These are phyloP conservation scores for Eulimnadia texana DNA, from an alignment of 1,140 invertebrate species.

Conservation along the genomic window DNA sequence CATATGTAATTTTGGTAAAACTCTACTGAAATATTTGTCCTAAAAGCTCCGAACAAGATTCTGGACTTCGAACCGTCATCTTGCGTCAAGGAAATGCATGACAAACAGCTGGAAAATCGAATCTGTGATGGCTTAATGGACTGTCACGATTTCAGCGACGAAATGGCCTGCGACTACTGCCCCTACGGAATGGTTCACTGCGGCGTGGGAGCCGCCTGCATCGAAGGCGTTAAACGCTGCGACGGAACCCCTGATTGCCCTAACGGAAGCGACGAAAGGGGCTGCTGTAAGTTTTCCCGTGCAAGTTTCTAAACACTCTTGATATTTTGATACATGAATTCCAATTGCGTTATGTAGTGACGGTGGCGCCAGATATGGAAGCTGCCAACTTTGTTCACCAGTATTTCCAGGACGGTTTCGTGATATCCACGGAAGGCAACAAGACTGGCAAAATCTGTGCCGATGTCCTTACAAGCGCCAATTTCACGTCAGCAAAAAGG, in stretches of 20 bases:
- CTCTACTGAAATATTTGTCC: not conserved
- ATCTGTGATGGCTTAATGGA: conserved; percentile 75
- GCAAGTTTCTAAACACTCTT: no score
- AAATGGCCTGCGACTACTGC: conserved; percentile 41
- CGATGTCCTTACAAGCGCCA: conserved; percentile 45
- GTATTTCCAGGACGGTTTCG: conserved; percentile 49
- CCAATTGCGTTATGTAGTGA: conserved; percentile 42
- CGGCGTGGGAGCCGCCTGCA: conserved; percentile 54
- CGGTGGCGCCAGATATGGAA: conserved; percentile 45
- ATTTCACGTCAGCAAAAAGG: conserved; percentile 32
- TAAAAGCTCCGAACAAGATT: conserved; percentile 18
- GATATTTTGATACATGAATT: no score
- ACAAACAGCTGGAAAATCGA: conserved; percentile 49
- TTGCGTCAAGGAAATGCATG: conserved; percentile 19
- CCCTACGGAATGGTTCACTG: conserved; percentile 52
- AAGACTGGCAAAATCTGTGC: conserved; percentile 63
- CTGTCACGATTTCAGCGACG: conserved; percentile 67
- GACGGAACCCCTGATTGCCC: conserved; percentile 68
- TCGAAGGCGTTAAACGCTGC: conserved; percentile 52
- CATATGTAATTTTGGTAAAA: not conserved
- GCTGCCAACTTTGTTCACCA: conserved; percentile 39
- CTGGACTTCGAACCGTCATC: not conserved
- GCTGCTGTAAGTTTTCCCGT: conserved; percentile 50
- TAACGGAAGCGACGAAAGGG: conserved; percentile 69
- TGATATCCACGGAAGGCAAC: conserved; percentile 67